A percentile compares a stretch with the other conserved stretches of the same genome.
These are phyloP conservation scores for Drosophila ezoana DNA, from an alignment of 2,888 invertebrate genomes.

Conservation along the genomic window DNA sequence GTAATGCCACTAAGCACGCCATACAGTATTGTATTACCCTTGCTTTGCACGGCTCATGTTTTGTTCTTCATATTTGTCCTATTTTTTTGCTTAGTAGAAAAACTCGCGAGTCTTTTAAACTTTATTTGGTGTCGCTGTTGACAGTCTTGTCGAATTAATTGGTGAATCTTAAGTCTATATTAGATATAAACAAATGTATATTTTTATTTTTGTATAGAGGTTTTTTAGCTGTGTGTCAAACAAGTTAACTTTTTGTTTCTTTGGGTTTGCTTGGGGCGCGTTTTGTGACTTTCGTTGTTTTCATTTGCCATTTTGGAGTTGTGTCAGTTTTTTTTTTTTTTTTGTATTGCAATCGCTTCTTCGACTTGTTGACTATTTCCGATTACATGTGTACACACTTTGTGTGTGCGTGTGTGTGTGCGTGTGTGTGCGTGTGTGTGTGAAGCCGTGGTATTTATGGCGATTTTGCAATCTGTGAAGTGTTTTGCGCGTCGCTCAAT, in stretches of 20 bases:
- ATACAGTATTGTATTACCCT: too few relatives aligned
- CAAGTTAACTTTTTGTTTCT: background rate
- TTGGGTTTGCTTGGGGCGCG: conserved; percentile 4
- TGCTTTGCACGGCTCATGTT: too few relatives aligned
- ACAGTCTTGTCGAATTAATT: too few relatives aligned
- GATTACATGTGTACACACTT: conserved; percentile 35
- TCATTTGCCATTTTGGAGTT: conserved; percentile 27
- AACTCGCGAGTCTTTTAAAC: too few relatives aligned
- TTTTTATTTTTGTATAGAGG: background rate
- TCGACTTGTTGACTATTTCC: conserved; percentile 44
- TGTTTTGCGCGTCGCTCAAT: conserved; percentile 44
- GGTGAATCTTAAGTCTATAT: too few relatives aligned
- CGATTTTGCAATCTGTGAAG: conserved; percentile 54
- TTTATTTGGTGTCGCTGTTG: too few relatives aligned
- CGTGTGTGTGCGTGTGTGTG: conserved; percentile 1
- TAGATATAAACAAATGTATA: background rate
- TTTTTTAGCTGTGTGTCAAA: background rate
- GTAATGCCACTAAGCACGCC: too few relatives aligned
- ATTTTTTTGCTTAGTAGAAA: too few relatives aligned
- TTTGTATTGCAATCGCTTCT: conserved; percentile 45
- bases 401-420: background rate
- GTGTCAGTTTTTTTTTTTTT: conserved; percentile 18
- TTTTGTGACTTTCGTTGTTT: conserved; percentile 34
- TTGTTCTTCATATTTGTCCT: too few relatives aligned
- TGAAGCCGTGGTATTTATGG: conserved; percentile 26